These are phyloP conservation scores for Phainopepla nitens DNA, from an alignment of 2,113 vertebrate species.

Conservation along the genomic window DNA sequence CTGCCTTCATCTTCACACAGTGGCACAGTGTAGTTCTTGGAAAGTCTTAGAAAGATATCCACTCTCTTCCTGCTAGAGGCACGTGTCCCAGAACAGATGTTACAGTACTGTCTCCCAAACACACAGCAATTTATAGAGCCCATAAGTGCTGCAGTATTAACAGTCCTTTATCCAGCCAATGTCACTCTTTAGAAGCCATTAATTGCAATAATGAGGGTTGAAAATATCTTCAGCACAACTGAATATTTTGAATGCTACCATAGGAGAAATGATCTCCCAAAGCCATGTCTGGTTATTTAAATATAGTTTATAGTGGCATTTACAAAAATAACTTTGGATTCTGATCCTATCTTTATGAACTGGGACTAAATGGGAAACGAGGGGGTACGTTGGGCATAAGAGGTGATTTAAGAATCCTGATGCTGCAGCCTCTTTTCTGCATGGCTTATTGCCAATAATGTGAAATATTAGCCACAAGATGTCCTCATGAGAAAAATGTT, in stretches of 20 bases:
- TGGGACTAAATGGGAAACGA: background rate
- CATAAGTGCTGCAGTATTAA: background rate
- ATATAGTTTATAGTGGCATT: background rate
- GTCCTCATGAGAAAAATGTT: background rate
- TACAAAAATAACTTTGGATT: background rate
- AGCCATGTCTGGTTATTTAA: background rate
- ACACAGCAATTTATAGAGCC: background rate
- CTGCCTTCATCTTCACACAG: background rate
- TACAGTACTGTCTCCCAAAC: background rate
- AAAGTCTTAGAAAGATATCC: background rate
- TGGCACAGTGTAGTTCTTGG: background rate
- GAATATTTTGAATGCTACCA: background rate
- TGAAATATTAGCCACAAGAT: conserved; percentile 1
- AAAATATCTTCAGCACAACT: background rate
- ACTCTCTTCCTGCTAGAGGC: background rate
- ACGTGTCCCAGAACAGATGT: background rate
- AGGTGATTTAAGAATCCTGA: background rate
- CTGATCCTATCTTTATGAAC: background rate
- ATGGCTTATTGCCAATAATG: background rate
- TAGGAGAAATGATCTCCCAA: background rate
- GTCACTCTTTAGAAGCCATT: background rate
- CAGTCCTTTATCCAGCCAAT: background rate
- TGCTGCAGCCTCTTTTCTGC: background rate
- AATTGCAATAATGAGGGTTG: background rate
- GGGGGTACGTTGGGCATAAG: background rate